Evolutionary conservation across 37 sponge, comb jelly and placozoan species (phyloP).

Genomic region (Spongilla lacustris): DNA sequence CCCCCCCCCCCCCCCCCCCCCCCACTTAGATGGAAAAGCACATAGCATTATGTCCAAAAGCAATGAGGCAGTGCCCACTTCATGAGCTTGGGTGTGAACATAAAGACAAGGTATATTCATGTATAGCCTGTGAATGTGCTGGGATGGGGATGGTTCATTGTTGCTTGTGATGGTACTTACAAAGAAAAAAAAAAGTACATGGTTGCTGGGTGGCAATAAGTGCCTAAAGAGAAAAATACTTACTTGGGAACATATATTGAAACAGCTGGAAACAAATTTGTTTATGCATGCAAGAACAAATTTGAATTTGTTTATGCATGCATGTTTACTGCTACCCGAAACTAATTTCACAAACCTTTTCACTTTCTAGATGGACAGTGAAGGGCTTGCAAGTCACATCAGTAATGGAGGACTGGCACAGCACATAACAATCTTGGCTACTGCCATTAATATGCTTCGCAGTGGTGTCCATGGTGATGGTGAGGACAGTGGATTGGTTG

Average conservation of each 20-base stretch:
- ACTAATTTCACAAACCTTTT: not conserved
- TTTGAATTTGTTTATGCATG: too few species aligned
- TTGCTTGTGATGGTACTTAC: too few species aligned
- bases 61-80: conserved; percentile 20
- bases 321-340: too few species aligned
- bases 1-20: too few species aligned
- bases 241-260: too few species aligned
- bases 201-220: too few species aligned
- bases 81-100: conserved; percentile 22
- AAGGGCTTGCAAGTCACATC: not conserved
- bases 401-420: not conserved
- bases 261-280: too few species aligned
- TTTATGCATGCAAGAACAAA: too few species aligned
- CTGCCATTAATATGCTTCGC: not conserved
- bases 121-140: not conserved
- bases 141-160: too few species aligned
- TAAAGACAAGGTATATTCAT: not conserved
- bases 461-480: not conserved
- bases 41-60: conserved; percentile 13
- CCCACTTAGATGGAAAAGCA: conserved; percentile 13
- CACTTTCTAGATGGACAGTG: not conserved
- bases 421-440: not conserved
- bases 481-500: not conserved
- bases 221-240: too few species aligned
- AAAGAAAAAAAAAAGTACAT: too few species aligned